phyloP scores from a whole-genome alignment of 1,140 invertebrate species.

The Dryas iulia region DNA sequence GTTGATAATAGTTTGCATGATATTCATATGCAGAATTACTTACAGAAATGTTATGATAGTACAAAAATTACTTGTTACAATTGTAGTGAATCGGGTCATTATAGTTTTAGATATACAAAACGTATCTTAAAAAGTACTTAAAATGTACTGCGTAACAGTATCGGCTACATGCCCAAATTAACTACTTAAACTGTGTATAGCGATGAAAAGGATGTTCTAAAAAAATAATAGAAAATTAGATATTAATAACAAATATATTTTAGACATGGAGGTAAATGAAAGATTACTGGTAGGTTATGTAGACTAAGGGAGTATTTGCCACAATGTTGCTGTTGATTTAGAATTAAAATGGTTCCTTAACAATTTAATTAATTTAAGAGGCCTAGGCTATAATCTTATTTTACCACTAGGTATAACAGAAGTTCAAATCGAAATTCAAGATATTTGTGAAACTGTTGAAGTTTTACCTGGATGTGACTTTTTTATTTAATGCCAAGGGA shows the following conservation, averaged over 20 bases:
- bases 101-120: background rate
- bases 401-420: no score
- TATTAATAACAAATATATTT: constrained; percentile 9
- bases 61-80: no score
- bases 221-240: background rate
- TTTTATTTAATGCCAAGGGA: background rate
- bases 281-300: background rate
- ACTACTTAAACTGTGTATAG: background rate
- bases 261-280: constrained; percentile 12
- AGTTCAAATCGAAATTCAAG: constrained; percentile 14
- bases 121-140: background rate
- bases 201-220: background rate
- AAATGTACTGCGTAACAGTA: background rate
- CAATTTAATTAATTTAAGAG: constrained; percentile 10
- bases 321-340: background rate
- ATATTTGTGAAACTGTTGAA: background rate
- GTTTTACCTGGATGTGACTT: background rate
- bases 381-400: constrained; percentile 10
- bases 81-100: background rate
- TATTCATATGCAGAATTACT: constrained; percentile 26
- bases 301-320: constrained; percentile 22
- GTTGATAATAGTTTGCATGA: background rate
- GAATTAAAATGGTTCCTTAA: background rate
- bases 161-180: background rate
- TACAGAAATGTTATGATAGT: constrained; percentile 46